Evolutionary conservation across 2,888 invertebrate genomes (phyloP), one percentile per base, ranked within the genome.

Genomic region (Eupithecia pulchellata): DNA sequence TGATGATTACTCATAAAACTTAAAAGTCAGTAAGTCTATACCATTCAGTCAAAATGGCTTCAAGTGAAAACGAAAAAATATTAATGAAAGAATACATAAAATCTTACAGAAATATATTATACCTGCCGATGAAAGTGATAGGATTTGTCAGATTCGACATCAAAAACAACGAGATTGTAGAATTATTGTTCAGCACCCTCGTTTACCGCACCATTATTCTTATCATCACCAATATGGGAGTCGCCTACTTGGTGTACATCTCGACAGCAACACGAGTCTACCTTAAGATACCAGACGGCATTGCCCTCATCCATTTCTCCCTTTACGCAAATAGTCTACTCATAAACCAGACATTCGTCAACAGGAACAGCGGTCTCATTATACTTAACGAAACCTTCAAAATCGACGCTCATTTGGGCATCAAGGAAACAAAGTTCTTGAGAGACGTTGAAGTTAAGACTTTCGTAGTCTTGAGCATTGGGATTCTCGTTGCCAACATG

Each of bases 391-490:
- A 78, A 34, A 80, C 78, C 62, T 84, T 90, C 9, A 82, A 89
- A 52, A 84, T 91, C 0, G 92, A 92, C 72, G 57, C 74, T 9
- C 79, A 86, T 42, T 76, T 92, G 0, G 91, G 90, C 14, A 75
- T 80, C 1, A 73, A 84, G n/a, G 85, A 90, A 72, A 91, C 91
- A 0, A 81, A 79, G 58, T 89, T 89, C 61, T 85, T 92, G 86
- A 85, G 92, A 77, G 73, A 82, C 5, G 74, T 83, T 4, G 77
- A 79, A 2, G 69, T 79, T 0, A 82, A 73, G 32, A 72, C 78
- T 0, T 86, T 77, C 20, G 34, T 72, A 27, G 34, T 70, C 20
- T 30, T 81, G n/a, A 66, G 75, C 5, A 2, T 75, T 8, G 39
- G 78, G 0, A 71, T 86, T 14, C 72, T 67, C 4, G 39, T 80